Evolutionary conservation across 2,888 invertebrate genomes (phyloP).

Genomic region (Peribatodes rhomboidaria): DNA sequence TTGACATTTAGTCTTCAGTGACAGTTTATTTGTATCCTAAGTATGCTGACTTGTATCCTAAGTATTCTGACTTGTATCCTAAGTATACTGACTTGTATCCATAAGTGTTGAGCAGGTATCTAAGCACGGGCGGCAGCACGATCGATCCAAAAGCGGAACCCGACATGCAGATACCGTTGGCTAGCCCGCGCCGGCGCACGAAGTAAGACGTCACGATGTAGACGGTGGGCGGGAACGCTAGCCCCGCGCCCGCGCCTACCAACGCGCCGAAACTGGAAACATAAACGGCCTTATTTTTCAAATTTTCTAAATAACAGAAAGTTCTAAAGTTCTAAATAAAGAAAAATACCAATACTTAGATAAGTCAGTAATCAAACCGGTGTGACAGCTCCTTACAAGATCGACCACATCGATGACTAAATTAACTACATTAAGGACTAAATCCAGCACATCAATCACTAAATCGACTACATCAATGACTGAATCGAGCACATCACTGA

Average conservation of each 20-base stretch:
- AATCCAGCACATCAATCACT: too few relatives aligned
- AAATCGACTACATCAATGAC: too few relatives aligned
- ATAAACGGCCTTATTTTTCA: neutral
- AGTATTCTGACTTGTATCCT: neutral
- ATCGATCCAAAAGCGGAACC: conserved; percentile 95
- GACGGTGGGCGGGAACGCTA: conserved; percentile 95
- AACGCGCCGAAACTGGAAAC: conserved; percentile 91
- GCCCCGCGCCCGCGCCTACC: conserved; percentile 94
- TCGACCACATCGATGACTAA: too few relatives aligned
- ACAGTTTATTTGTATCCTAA: conserved; percentile 91
- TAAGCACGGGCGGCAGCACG: conserved; percentile 92
- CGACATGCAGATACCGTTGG: conserved; percentile 95
- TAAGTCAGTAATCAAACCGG: too few relatives aligned
- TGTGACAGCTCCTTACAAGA: too few relatives aligned
- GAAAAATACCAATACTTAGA: too few relatives aligned
- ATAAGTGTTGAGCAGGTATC: conserved; percentile 90
- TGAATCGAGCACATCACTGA: too few relatives aligned
- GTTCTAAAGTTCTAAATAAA: too few relatives aligned
- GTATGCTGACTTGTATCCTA: neutral
- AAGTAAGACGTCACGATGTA: conserved; percentile 96
- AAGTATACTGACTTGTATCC: conserved; percentile 89
- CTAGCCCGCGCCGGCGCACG: conserved; percentile 91
- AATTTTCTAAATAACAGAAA: too few relatives aligned
- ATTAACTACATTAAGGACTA: too few relatives aligned
- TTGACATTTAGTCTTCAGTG: too few relatives aligned